Base-by-base conservation (phyloP, 1,140 invertebrate species). In the Zaprionus kolodkinae region DNA sequence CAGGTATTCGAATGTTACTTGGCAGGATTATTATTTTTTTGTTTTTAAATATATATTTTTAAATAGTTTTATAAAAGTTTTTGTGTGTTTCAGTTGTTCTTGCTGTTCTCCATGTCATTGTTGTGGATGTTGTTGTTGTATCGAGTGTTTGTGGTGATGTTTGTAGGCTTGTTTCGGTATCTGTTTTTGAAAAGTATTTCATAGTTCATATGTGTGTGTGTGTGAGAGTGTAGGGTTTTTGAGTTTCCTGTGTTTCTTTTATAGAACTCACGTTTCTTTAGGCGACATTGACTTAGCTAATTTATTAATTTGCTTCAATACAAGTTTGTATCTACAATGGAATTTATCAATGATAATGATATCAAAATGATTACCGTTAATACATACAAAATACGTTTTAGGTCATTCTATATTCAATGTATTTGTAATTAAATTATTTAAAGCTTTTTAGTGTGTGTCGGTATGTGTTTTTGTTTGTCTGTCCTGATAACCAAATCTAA, bases 1-100 rank as follows among this genome's bases (percentile, higher is more conserved):
- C 89, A 91, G 89, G 89, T 91, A 90, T 90, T 90, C 85, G 82
- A 91, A 91, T 91, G 81, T 91, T 91, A 86, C 89, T 91, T 91
- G 89, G 89, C 89, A 91, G 89, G 89, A 91, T 91, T 91, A 91
- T 89, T 91, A 84, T 91, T 80, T 82, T 91, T 85, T 72, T 76
- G 60, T 59, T 77, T 45, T 83, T 88, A 72, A 81, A 84, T 76
- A 79, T 88, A 66, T 86, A 63, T 84, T 72, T 79, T 86, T 80
- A 89, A 88, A 88, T 88, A 88, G 85, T 88, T 88, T 88, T 89
- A 89, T 89, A 89, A 89, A 89, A 89, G 85, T 86, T 89, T 87
- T 72, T 84, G 56, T 84, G 48, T 65, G 56, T 87, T 69, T 80
- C 72, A 77, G 52, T 78, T 71, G 43, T 45, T 61, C n/a, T 45